These are phyloP conservation scores for Geotrypetes seraphini DNA, from an alignment of 2,797 vertebrate species.

Conservation along the genomic window DNA sequence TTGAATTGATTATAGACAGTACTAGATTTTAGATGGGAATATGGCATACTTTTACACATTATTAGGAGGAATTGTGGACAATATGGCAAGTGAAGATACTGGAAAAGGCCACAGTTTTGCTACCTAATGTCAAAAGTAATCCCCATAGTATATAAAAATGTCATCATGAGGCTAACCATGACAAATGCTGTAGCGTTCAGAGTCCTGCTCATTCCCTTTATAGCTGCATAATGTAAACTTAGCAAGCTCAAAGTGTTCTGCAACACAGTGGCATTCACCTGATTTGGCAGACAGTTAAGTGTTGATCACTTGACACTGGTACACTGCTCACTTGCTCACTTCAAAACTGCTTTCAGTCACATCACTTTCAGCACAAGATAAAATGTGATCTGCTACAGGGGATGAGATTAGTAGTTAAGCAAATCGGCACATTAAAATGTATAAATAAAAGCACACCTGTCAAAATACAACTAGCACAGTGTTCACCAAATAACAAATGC, in stretches of 20 bases:
- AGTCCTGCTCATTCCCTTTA: constrained; percentile 47
- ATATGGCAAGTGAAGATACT: not conserved
- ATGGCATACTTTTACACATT: too few species aligned
- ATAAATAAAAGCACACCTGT: too few species aligned
- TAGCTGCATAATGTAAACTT: constrained; percentile 35
- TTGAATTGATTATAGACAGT: too few species aligned
- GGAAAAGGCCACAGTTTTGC: constrained; percentile 1
- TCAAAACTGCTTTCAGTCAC: constrained; percentile 3
- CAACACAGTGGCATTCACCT: constrained; percentile 6
- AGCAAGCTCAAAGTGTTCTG: constrained; percentile 16
- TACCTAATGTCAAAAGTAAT: constrained; percentile 33
- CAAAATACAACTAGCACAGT: too few species aligned
- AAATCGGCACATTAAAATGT: too few species aligned
- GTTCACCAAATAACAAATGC: too few species aligned
- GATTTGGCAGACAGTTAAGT: constrained; percentile 8
- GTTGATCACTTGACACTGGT: constrained; percentile 22
- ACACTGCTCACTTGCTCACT: not conserved
- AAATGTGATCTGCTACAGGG: not conserved
- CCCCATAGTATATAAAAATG: constrained; percentile 26
- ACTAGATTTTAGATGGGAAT: too few species aligned
- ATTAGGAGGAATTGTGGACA: too few species aligned
- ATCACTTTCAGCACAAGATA: too few species aligned
- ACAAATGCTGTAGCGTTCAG: constrained; percentile 52
- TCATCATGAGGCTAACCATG: constrained; percentile 21
- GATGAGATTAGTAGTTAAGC: too few species aligned